These are phyloP conservation scores for Cyclopterus lumpus DNA, from an alignment of 2,797 vertebrate species.

Conservation along the genomic window DNA sequence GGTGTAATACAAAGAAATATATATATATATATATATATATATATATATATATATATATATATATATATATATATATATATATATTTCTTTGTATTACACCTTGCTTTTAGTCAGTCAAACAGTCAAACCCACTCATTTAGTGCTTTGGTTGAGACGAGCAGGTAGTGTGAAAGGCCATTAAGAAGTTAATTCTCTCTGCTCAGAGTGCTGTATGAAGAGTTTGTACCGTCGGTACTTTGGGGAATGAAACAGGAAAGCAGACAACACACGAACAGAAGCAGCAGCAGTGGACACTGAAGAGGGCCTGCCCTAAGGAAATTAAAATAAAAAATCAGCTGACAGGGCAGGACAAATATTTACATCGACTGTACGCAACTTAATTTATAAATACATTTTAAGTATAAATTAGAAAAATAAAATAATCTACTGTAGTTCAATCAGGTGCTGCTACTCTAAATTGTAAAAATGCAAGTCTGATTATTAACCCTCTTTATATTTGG, in stretches of 20 bases:
- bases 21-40: no score
- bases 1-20: not conserved
- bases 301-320: slow-evolving; percentile 84
- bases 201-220: slow-evolving; percentile 39
- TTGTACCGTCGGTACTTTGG: not conserved
- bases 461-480: slow-evolving; percentile 79
- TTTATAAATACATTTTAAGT: slow-evolving; percentile 95
- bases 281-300: slow-evolving; percentile 73
- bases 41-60: no score
- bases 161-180: slow-evolving; percentile 8
- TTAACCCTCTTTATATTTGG: slow-evolving; percentile 79
- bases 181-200: slow-evolving; percentile 3
- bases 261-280: slow-evolving; percentile 62
- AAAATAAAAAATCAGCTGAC: slow-evolving; percentile 67
- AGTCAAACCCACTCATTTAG: slow-evolving; percentile 39
- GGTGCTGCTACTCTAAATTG: slow-evolving; percentile 75
- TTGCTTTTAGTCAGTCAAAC: no score
- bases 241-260: slow-evolving; percentile 1
- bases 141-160: slow-evolving; percentile 77
- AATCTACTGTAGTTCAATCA: slow-evolving; percentile 73
- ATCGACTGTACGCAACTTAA: slow-evolving; percentile 88
- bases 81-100: no score
- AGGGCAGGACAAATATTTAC: slow-evolving; percentile 85
- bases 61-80: no score
- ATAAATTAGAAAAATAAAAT: slow-evolving; percentile 88